Evolutionary conservation across 37 sponge, comb jelly and placozoan genomes (phyloP).

Genomic region (Beroe ovata): DNA sequence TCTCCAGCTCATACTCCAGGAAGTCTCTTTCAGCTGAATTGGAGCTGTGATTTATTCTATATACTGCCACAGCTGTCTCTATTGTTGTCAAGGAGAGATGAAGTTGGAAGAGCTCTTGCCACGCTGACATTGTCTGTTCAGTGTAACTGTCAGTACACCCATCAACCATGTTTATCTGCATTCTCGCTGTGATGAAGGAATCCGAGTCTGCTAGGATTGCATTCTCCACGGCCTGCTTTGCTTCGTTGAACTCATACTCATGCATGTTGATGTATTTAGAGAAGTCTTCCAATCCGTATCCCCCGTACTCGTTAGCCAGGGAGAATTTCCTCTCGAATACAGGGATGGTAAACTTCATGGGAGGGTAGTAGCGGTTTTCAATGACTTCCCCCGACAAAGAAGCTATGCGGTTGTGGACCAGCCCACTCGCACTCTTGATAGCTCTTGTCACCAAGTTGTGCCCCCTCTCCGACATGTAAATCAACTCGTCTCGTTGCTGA

Average conservation of each 20-base stretch:
- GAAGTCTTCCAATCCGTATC: not conserved
- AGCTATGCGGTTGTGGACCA: not conserved
- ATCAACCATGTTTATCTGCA: conserved; percentile 7
- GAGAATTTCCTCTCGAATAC: not conserved
- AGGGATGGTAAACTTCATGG: not conserved
- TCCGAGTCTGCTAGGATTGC: not conserved
- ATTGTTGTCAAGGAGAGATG: conserved; percentile 1
- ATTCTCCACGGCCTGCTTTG: not conserved
- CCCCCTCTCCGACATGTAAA: conserved; percentile 1
- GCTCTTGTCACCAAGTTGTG: not conserved
- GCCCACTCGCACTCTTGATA: not conserved
- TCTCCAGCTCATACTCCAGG: not conserved
- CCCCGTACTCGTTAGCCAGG: not conserved
- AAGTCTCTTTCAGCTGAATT: not conserved
- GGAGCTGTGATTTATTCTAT: not conserved
- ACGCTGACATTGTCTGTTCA: not conserved
- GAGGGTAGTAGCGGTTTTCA: not conserved
- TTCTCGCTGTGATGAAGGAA: not conserved
- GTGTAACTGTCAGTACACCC: conserved; percentile 6
- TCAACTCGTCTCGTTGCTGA: not conserved
- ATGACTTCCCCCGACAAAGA: not conserved
- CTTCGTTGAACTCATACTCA: not conserved
- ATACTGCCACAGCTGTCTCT: not conserved
- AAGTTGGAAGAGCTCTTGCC: not conserved
- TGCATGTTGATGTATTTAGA: not conserved